Base-by-base conservation (phyloP, 2,113 vertebrate species). In the Eurystomus gularis region DNA sequence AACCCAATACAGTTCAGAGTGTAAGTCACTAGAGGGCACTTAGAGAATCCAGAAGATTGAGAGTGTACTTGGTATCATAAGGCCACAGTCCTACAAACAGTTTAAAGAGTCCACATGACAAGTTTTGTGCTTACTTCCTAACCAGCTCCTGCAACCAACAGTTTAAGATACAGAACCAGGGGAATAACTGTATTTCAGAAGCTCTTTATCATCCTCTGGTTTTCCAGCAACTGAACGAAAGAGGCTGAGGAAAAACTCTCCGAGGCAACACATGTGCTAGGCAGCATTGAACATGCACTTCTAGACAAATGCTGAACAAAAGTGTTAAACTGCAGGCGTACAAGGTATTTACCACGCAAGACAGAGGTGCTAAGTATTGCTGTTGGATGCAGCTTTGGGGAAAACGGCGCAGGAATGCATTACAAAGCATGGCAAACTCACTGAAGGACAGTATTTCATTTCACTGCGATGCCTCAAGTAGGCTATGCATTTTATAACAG, bases 21-120 rank as follows among this genome's bases (percentile, higher is more conserved):
- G 76, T 48, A 11, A 42, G 85, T 79, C 95, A 61, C 90, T 93
- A 95, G 96, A 88, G 94, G 95, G 92, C 94, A 85, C 95, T 65
- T 79, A n/a, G 1, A 49, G 75, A 96, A 82, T 11, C 75, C 54
- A 52, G 55, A 73, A 95, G 44, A 51, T 1, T 17, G 42, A 71
- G 39, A 76, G 51, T 1, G 14, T 2, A 8, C 57, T 55, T 9
- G 19, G 6, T 49, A 42, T 33, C 46, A 28, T 20, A 70, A 42
- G 33, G 35, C 33, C 49, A 20, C 9, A 3, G 39, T 77, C 46
- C 58, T 8, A 8, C 48, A 14, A 48, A 44, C n/a, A 39, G 33
- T 58, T 58, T 25, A 4, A 33, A n/a, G 25, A 55, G 23, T 51
- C 29, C 33, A 55, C 68, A 82, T 17, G 4, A 68, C 0, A 3